These are phyloP conservation scores for Tetanocera ferruginea DNA, from an alignment of 2,888 invertebrate genomes.

Conservation along the genomic window DNA sequence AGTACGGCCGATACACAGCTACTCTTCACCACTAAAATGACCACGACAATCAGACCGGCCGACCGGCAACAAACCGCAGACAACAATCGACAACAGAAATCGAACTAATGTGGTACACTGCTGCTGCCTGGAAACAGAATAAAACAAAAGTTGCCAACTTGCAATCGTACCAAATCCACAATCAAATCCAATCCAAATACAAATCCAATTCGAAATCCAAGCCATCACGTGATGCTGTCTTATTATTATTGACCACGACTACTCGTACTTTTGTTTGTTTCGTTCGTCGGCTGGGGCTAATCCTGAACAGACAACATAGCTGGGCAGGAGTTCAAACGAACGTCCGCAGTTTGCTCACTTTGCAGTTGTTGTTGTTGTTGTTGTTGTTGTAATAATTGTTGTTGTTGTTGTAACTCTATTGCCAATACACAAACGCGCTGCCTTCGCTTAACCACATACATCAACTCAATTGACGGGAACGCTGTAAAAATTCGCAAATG, in stretches of 20 bases:
- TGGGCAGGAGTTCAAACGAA: not conserved
- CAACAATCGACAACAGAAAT: constrained; percentile 12
- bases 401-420: not conserved
- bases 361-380: constrained; percentile 1
- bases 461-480: constrained; percentile 22
- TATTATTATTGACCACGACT: constrained; percentile 36
- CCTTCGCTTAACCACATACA: constrained; percentile 3
- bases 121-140: not conserved
- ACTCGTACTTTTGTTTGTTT: constrained; percentile 26
- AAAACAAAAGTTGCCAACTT: not conserved
- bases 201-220: constrained; percentile 14
- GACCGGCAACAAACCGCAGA: constrained; percentile 11
- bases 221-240: constrained; percentile 35
- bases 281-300: not conserved
- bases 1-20: not conserved
- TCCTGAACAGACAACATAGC: not conserved
- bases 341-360: not conserved
- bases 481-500: constrained; percentile 21
- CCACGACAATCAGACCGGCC: not conserved
- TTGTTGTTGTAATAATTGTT: not conserved
- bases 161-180: not conserved
- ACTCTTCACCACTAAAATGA: not conserved
- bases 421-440: not conserved
- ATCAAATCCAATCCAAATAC: constrained; percentile 16
- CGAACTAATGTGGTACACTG: constrained; percentile 4